phyloP scores from a whole-genome alignment of 2,888 invertebrate genomes.

The Ennomos erosarius region DNA sequence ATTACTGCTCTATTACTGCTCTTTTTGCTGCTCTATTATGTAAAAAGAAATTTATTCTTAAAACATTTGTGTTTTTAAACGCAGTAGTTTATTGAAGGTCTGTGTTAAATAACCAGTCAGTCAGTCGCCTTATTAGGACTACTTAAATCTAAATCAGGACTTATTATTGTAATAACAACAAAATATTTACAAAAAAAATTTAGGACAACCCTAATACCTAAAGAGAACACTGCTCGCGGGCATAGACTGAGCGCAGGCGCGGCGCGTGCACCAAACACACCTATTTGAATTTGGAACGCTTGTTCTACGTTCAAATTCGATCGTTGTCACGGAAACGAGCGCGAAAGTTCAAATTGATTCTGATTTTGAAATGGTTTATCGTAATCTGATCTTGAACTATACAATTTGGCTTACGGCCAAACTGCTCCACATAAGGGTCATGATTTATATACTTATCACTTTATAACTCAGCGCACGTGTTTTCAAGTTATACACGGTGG shows the following conservation, averaged over 20 bases:
- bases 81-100: no score
- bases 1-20: no score
- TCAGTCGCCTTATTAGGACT: no score
- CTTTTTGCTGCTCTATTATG: no score
- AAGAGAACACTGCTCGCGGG: slow-evolving; percentile 55
- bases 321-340: slow-evolving; percentile 65
- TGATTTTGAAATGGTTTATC: slow-evolving; percentile 41
- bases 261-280: slow-evolving; percentile 67
- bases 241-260: slow-evolving; percentile 50
- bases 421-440: slow-evolving; percentile 9
- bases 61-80: no score
- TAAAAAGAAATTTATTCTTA: no score
- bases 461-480: not conserved
- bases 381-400: slow-evolving; percentile 40
- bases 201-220: slow-evolving; percentile 39
- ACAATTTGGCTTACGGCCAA: slow-evolving; percentile 34
- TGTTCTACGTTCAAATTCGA: slow-evolving; percentile 63
- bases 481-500: not conserved
- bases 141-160: no score
- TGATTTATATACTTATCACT: slow-evolving; percentile 13
- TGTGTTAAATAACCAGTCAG: no score
- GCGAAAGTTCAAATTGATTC: slow-evolving; percentile 44
- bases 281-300: slow-evolving; percentile 64
- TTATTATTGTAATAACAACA: no score
- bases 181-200: no score